Evolutionary conservation across 2,888 invertebrate species (phyloP), one percentile per base, ranked within the genome.

Genomic region (Ptychoptera contaminata): DNA sequence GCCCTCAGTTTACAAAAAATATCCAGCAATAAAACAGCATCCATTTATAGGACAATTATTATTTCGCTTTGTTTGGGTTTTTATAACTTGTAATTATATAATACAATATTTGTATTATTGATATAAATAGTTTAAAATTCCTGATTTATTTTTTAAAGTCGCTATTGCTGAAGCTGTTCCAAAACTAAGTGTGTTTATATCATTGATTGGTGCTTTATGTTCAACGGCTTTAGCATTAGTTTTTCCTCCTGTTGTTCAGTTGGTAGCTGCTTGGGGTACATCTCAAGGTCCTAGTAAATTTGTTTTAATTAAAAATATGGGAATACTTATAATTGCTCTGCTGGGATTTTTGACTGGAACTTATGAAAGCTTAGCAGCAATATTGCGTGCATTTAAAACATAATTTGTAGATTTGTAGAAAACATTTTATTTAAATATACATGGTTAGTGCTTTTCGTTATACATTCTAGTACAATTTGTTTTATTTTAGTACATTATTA

Each of bases 181-280:
- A 0, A 76, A 86, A 53, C 67, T 94, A 49, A 81, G 82, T 2
- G 68, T 88, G 2, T 87, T 93, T 65, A 93, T 94, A 52, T 91
- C 92, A 0, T 64, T 94, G 49, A 86, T 94, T 29, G 94, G 94
- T 6, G 88, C 93, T 0, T 73, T 93, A 1, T 87, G 90, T 58
- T 86, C 88, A 53, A 83, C 91, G 6, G 79, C 86, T 0, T 66
- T 94, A 49, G 91, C 91, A 0, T 70, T 94, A 34, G 72, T 93
- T 36, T 84, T 93, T 58, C 93, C 93, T 2, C 86, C 92, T 0
- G 70, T 90, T 45, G 79, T 93, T 49, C 85, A 93, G 55, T 67
- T 91, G 51, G 79, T 88, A 6, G 70, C 76, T 1, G 67, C 71
- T 47, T 79, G 77, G 57, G 75, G 76, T 50, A 73, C 71, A 40